Evolutionary conservation across 2,888 invertebrate species (phyloP), one percentile per base, ranked within the genome.

Genomic region (Nomada fabriciana): DNA sequence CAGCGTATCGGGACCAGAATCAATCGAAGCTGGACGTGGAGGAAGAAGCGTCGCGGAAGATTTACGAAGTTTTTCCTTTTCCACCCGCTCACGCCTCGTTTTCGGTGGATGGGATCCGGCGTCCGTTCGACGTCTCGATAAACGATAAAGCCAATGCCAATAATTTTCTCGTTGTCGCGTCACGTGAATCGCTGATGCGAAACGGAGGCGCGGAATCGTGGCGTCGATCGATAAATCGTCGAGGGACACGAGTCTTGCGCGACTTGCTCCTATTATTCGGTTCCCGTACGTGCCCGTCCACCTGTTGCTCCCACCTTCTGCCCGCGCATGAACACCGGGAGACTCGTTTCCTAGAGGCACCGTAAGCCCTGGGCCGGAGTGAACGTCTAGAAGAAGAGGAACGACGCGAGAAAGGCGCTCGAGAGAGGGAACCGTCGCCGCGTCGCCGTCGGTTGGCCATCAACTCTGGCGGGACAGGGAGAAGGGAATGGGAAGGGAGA

Each of bases 231-330:
- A 80, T 77, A 55, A 80, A 73, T 73, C 60, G 67, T 67, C 61
- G 23, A 25, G 20, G 65, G 70, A 57, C 53, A 52, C 43, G 43
- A 75, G 55, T 63, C 36, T 36, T 50, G 55, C 64, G 55, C 43
- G 69, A 29, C 64, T 77, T 57, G 64, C 72, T 78, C 82, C 79
- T 82, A 81, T 87, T 88, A 89, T 91, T 87, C 86, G 78, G 70
- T 81, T 79, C 84, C 86, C 85, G 82, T 86, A 81, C 76, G 70
- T 18, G 78, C 23, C 73, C 77, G 88, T 90, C 89, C 91, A 92
- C 92, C 92, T 92, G 92, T 92, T 92, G 90, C 88, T 88, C 88
- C 90, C 88, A 76, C 86, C 80, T 80, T 52, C 18, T 36, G 25
- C 42, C 29, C 60, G 63, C 69, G 75, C 79, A 76, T 78, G 76